Evolutionary conservation across 2,113 vertebrate species (phyloP), one percentile per base, ranked within the genome.

Genomic region (Budorcas taxicolor): DNA sequence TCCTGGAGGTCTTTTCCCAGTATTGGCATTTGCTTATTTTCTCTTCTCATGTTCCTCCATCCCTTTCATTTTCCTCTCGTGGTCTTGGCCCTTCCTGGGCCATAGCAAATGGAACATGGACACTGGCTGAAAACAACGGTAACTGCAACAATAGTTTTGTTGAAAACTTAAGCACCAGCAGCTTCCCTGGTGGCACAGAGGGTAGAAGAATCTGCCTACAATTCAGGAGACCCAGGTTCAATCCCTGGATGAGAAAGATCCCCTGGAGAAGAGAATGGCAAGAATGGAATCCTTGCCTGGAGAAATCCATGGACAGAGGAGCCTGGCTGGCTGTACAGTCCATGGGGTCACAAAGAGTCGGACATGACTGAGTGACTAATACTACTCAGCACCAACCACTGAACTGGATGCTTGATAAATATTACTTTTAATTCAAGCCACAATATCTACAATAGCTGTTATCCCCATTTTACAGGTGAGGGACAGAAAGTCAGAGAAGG

Each of bases 41-140:
- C 40, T 92, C 81, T 93, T 91, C 96, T 96, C 58, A 2, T 58
- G 8, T 97, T 89, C 60, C 88, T 91, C 50, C 17, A 12, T 96
- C n/a, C 64, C 13, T 91, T 91, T 67, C 25, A 7, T 94, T 94
- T 92, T 83, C 50, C 43, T 81, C 0, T 50, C 33, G 25, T 40
- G 71, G 29, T n/a, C 81, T 74, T 74, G 76, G n/a, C 53, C 31
- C 36, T 62, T 10, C 27, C 50, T 86, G 76, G 36, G 15, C 19
- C 88, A 11, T 14, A 27, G 16, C 47, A 87, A 19, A 67, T 25
- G 62, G 55, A 36, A 13, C 53, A 3, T 58, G 62, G 71, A 33
- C 10, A 67, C 4, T 57, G 52, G 45, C 57, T 62, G 31, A 55
- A 40, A 31, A 47, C 36, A 31, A 4, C 5, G 33, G 12, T 29